Percentiles rank a stretch among this genome's conserved stretches.
Evolutionary conservation across 2,888 invertebrate species (phyloP).

Genomic region (Mythimna loreyi): DNA sequence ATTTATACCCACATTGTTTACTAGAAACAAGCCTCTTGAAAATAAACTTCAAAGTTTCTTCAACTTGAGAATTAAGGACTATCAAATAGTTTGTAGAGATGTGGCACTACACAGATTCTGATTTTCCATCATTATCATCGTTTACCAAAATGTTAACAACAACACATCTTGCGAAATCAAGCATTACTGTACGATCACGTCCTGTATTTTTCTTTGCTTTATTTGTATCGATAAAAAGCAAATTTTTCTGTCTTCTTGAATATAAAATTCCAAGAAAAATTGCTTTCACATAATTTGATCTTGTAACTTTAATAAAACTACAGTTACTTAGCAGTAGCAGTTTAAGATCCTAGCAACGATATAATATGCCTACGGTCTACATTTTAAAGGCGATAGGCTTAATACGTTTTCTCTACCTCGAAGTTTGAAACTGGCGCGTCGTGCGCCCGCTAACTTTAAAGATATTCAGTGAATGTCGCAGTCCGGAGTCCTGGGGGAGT

Average conservation of each 20-base stretch:
- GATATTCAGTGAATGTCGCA: slow-evolving; percentile 77
- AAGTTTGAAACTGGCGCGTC: slow-evolving; percentile 60
- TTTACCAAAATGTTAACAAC: no score
- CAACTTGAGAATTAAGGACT: not conserved
- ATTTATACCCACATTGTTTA: slow-evolving; percentile 22
- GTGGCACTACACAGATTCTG: no score
- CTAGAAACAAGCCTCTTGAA: slow-evolving; percentile 13
- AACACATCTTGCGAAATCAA: no score
- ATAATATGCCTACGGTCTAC: slow-evolving; percentile 2
- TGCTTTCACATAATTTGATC: slow-evolving; percentile 3
- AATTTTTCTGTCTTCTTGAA: not conserved
- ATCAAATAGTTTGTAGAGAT: no score
- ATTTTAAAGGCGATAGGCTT: slow-evolving; percentile 46
- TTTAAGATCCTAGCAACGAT: slow-evolving; percentile 1
- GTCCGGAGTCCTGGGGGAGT: slow-evolving; percentile 74
- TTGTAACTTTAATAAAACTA: not conserved
- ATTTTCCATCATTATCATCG: no score
- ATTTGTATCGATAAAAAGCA: not conserved
- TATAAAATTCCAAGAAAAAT: slow-evolving; percentile 2
- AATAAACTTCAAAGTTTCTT: not conserved
- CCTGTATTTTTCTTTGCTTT: not conserved
- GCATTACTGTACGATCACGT: no score
- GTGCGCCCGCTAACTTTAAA: slow-evolving; percentile 70
- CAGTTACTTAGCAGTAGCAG: slow-evolving; percentile 1
- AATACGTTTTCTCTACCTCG: slow-evolving; percentile 46